Conservation (phyloP, 2,797 vertebrate genomes). For the Cercopithecus diana region DNA sequence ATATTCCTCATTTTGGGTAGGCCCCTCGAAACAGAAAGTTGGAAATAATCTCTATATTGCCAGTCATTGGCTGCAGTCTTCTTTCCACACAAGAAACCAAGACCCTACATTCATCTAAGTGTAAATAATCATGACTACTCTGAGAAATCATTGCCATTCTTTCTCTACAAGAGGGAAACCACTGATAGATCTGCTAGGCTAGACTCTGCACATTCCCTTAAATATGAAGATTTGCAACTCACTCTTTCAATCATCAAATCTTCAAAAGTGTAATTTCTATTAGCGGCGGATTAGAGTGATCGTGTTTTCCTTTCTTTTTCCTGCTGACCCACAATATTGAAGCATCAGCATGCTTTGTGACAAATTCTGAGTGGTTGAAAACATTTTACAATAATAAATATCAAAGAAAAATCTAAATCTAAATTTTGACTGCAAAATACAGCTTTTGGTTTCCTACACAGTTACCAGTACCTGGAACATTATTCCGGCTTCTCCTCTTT, state of each 20-base stretch:
- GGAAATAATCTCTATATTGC: not conserved
- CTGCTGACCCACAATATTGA: not conserved
- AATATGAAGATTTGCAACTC: not conserved
- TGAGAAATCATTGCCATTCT: not conserved
- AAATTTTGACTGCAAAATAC: not conserved
- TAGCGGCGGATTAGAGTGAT: not conserved
- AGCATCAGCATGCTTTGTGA: not conserved
- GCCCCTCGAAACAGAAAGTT: not conserved
- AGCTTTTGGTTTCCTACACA: not conserved
- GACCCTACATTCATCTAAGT: not conserved
- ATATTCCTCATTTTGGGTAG: not conserved
- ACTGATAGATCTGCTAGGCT: not conserved
- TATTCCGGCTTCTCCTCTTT: not conserved
- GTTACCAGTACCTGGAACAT: not conserved
- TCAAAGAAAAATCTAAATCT: not conserved
- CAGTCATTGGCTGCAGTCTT: not conserved
- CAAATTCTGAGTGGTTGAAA: not conserved
- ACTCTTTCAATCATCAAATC: not conserved
- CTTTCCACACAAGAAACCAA: not conserved
- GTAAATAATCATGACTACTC: not conserved
- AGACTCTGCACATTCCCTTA: not conserved
- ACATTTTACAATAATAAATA: not conserved
- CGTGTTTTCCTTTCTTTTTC: not conserved
- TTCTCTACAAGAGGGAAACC: not conserved
- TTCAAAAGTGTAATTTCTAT: not conserved